Base-by-base conservation (phyloP, 2,797 vertebrate genomes). In the Notolabrus celidotus region DNA sequence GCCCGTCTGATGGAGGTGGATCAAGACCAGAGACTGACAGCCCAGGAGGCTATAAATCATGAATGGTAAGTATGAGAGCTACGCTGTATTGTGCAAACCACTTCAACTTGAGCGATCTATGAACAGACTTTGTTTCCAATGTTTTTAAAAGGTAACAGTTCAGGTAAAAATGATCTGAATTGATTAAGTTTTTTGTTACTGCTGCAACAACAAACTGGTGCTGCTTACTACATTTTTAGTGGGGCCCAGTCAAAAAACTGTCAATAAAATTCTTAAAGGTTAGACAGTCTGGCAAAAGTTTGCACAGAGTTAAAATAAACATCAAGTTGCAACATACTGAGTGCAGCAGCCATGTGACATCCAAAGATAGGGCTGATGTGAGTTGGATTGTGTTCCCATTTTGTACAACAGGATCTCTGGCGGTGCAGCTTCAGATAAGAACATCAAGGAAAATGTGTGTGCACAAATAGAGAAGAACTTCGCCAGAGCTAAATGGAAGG, bases 391-490 rank as follows among this genome's bases (percentile, higher is more conserved):
- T 27, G 72, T 66, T 52, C 27, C 8, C 14, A 38, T 74, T 73
- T 67, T 72, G 17, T 68, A 10, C 71, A 50, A 64, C 85, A 99
- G 97, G 97, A 97, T 99, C 91, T 99, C 97, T 11, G 97, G 97
- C 59, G 98, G 98, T 16, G 97, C 97, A 1, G 97, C 97, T 61
- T 99, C 97, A 4, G 96, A 99, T 91, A 99, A 99, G 91, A 99
- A 99, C 91, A 99, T 99, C 87, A 99, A 99, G 87, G 97, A 99
- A 39, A 96, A 97, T 0, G 97, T 99, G 49, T 99, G 97, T 1
- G 97, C 97, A 72, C 97, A 99, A 88, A 99, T 99, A 71, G 97
- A 99, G 92, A 99, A 99, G 93, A 99, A 99, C 89, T 99, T 99
- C n/a, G 97, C 97, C 69, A 94, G 96, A 91, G 97, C 97, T 65